These are phyloP conservation scores for Labrus mixtus DNA, from an alignment of 2,113 vertebrate genomes.

Conservation along the genomic window DNA sequence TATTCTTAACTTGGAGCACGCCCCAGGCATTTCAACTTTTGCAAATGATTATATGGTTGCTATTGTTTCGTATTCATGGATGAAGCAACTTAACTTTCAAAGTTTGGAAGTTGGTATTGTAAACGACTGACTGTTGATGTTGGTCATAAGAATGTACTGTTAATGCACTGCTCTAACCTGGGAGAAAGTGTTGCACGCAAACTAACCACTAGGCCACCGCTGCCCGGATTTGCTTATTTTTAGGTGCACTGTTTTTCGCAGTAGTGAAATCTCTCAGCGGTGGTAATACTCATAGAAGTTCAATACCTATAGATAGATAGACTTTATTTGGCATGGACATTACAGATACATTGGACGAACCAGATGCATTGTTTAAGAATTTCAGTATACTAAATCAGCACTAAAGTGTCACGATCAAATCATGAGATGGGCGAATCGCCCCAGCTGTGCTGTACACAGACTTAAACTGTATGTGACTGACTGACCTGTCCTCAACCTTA, in stretches of 20 bases:
- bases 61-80: conserved; percentile 46
- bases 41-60: conserved; percentile 41
- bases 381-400: too few species aligned
- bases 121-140: conserved; percentile 8
- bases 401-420: too few species aligned
- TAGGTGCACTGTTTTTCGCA: too few species aligned
- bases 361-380: too few species aligned
- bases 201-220: too few species aligned
- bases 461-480: conserved; percentile 13
- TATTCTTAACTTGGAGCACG: conserved; percentile 46
- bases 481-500: conserved; percentile 47
- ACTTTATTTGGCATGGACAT: too few species aligned
- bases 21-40: conserved; percentile 55
- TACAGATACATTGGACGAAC: too few species aligned
- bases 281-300: not conserved
- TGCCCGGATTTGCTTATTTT: too few species aligned
- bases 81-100: conserved; percentile 10
- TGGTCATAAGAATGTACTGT: not conserved
- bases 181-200: too few species aligned
- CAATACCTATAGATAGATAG: not conserved
- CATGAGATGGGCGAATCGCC: too few species aligned
- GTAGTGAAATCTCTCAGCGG: too few species aligned
- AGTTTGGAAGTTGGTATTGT: conserved; percentile 14
- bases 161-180: not conserved
- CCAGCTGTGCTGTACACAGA: not conserved